Evolutionary conservation across 2,113 vertebrate genomes (phyloP).

Genomic region (Gymnogyps californianus): DNA sequence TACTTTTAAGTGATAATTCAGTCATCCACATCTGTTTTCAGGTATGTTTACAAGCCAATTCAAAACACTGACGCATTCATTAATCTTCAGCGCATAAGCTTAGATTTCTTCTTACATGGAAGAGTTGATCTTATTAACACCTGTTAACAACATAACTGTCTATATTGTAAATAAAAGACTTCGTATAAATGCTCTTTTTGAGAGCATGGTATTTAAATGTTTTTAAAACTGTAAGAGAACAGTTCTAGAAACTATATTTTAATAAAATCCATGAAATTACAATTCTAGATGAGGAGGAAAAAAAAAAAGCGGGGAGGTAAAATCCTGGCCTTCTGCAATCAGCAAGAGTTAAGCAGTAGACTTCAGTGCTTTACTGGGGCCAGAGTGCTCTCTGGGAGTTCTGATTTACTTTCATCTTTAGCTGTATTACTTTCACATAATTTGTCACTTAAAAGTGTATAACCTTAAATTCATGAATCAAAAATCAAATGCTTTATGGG

Average conservation of each 20-base stretch:
- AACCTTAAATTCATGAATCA: background rate
- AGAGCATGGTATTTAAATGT: slow-evolving; percentile 68
- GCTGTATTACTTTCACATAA: background rate
- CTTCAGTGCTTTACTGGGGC: background rate
- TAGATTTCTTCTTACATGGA: slow-evolving; percentile 69
- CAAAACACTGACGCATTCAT: slow-evolving; percentile 26
- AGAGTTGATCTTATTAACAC: slow-evolving; percentile 57
- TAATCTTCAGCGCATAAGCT: slow-evolving; percentile 29
- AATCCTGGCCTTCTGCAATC: background rate
- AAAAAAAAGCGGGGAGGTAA: background rate
- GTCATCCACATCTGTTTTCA: slow-evolving; percentile 32
- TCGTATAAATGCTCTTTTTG: slow-evolving; percentile 72
- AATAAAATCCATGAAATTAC: slow-evolving; percentile 22
- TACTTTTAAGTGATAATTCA: slow-evolving; percentile 30
- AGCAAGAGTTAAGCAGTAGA: background rate
- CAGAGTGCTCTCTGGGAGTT: background rate
- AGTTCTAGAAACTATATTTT: slow-evolving; percentile 58
- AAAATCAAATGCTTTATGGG: slow-evolving; percentile 46
- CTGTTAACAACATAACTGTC: slow-evolving; percentile 39
- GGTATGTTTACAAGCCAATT: slow-evolving; percentile 47
- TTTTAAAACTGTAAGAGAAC: slow-evolving; percentile 66
- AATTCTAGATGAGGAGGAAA: background rate
- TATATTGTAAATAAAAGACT: slow-evolving; percentile 67
- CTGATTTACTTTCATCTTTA: background rate
- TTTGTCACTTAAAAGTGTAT: background rate